Percentiles rank a stretch among this genome's conserved stretches.
These are phyloP conservation scores for Callionymus lyra DNA, from an alignment of 2,113 vertebrate species.

Conservation along the genomic window DNA sequence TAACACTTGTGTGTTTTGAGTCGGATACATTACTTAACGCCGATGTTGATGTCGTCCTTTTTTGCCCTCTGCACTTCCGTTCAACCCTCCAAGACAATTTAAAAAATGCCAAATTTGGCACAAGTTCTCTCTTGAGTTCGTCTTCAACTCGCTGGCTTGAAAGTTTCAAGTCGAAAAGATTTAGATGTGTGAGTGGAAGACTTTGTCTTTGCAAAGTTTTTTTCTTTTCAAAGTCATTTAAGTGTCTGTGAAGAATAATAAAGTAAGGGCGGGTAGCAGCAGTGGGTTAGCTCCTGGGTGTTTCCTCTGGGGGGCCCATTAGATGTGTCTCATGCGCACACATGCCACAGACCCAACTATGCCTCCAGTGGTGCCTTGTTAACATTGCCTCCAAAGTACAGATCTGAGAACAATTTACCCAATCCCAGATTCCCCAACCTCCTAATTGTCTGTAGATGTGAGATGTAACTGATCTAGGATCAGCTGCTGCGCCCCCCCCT, in stretches of 20 bases:
- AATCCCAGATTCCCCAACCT: constrained; percentile 50
- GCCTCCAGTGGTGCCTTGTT: constrained; percentile 64
- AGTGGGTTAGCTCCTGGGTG: constrained; percentile 45
- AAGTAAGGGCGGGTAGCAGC: constrained; percentile 13
- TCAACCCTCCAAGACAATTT: too few relatives aligned
- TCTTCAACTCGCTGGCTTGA: too few relatives aligned
- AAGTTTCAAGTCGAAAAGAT: too few relatives aligned
- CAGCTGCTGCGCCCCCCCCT: constrained; percentile 35
- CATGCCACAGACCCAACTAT: constrained; percentile 45
- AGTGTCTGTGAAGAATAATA: constrained; percentile 11
- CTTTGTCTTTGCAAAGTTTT: constrained; percentile 2
- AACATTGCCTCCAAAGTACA: constrained; percentile 57
- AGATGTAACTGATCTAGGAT: constrained; percentile 51
- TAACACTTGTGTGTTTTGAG: too few relatives aligned
- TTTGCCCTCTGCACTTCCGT: too few relatives aligned
- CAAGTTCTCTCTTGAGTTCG: too few relatives aligned
- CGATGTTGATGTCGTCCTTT: too few relatives aligned
- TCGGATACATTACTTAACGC: too few relatives aligned
- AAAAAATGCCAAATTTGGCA: too few relatives aligned
- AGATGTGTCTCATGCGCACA: constrained; percentile 34
- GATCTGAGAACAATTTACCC: constrained; percentile 63
- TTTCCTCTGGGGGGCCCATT: constrained; percentile 56
- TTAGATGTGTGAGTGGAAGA: too few relatives aligned
- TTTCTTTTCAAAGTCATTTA: constrained; percentile 2
- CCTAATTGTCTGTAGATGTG: constrained; percentile 57